Base-by-base conservation (phyloP, 35 echinoderm and acorn worm genomes). In the Diadema setosum region DNA sequence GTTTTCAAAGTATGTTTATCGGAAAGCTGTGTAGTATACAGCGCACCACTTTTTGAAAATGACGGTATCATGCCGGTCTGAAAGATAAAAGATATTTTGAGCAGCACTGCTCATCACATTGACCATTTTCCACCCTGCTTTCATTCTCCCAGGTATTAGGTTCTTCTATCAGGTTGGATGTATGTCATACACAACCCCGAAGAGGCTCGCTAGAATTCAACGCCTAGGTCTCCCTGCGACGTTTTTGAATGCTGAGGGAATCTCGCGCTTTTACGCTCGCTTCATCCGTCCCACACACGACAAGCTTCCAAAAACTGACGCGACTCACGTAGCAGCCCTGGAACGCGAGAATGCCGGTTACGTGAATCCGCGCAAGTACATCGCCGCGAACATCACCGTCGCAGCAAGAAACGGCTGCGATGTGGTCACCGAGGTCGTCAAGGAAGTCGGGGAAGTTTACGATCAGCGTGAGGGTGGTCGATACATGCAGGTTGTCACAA, bases 331-430 rank as follows among this genome's bases (percentile, higher is more conserved):
- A 39, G 49, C 60, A 15, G 75, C 89, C 5, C 42, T 58, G 21
- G 42, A 81, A 1, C 23, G 27, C 25, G 18, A 15, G 15, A 63
- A 80, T 25, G 67, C 93, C 3, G 93, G 93, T 56, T 82, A 91
- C 64, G 70, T 95, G 29, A 63, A 46, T 49, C 75, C 93, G 4
- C 69, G 93, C 42, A 46, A 58, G 39, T 58, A 93, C 14, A 58
- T 95, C n/a, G 27, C 46, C 21, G 93, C 93, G 6, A 91, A 95
- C 83, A 86, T 70, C 50, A 64, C 50, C 0, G 83, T 70, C 1
- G 93, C 93, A 46, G 83, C 78, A 43, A 36, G 61, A 2, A 81
- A 87, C 39, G 93, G 93, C 31, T 95, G 93, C 39, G 88, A 95
- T 16, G 70, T 95, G 16, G 60, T 95, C 33, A 55, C 81, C 45